Base-by-base conservation (phyloP, 1,140 invertebrate genomes). In the Drosophila parabipectinata region DNA sequence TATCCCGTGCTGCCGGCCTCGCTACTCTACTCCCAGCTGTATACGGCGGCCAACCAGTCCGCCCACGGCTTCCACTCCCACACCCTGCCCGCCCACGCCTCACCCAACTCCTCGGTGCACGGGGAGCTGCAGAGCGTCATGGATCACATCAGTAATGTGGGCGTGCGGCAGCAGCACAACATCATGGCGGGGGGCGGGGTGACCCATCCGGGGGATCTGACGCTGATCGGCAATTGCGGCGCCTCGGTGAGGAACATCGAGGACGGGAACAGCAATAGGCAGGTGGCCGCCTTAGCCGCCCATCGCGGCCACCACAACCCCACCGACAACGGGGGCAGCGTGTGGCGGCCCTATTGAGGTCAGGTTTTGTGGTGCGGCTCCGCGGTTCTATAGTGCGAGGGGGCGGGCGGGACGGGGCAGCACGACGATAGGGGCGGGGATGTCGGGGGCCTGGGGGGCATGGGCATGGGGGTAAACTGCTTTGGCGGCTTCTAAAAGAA, bases 11-110 rank as follows among this genome's bases (percentile, higher is more conserved):
- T 97, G 41, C 96, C 96, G 0, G 95, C 95, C 9, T 96, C 96
- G 81, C 93, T 97, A 56, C 92, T 97, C 5, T 97, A 97, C 92
- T 96, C 96, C 12, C 96, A 97, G 83, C 92, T 97, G 14, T 97
- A 97, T 62, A 95, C 95, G 1, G 95, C 95, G 14, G 95, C 95
- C 30, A 96, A 96, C 82, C 96, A 96, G 82, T 94, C 95, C 58
- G 94, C 95, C 48, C 95, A 96, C 71, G 95, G 95, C 75, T 95
- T 95, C 72, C 95, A 95, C 77, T 94, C 94, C 24, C 94, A 95
- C 81, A 93, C 94, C n/a, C 93, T 95, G 77, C 93, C 94, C 18
- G 92, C 94, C 62, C 94, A 94, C 59, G 93, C 94, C 14, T 93
- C 94, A 14, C 94, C 94, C 56, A 94, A 93, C 67, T 92, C 91